A percentile compares a stretch with the other conserved stretches of the same genome.
Evolutionary conservation across 2,888 invertebrate genomes (phyloP).

Genomic region (Agonopterix subpropinquella): DNA sequence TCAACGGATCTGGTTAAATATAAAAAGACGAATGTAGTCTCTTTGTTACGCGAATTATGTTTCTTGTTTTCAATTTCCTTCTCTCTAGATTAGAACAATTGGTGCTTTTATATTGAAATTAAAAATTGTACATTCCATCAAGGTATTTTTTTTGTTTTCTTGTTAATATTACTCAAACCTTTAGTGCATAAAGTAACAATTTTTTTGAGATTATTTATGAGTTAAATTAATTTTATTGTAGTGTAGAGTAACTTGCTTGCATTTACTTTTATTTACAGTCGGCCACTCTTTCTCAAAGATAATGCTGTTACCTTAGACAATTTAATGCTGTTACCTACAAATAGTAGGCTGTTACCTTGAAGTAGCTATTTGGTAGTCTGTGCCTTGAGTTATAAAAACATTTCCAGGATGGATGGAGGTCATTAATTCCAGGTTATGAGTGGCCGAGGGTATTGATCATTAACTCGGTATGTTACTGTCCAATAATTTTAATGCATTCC

Average conservation of each 20-base stretch:
- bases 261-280: conserved; percentile 31
- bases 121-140: conserved; percentile 17
- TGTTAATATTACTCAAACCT: background rate
- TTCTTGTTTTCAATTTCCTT: background rate
- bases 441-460: no score
- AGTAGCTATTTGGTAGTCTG: no score
- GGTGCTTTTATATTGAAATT: conserved; percentile 17
- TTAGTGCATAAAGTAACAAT: background rate
- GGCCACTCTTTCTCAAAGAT: no score
- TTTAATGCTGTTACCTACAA: no score
- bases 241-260: conserved; percentile 25
- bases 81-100: conserved; percentile 10
- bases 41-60: background rate
- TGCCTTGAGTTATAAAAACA: no score
- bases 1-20: background rate
- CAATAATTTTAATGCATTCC: conserved; percentile 49
- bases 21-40: background rate
- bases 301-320: no score
- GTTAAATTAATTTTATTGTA: conserved; percentile 6
- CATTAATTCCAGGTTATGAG: no score
- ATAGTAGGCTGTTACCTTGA: no score
- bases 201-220: conserved; percentile 9
- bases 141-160: conserved; percentile 2
- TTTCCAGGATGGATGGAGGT: no score
- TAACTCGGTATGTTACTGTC: conserved; percentile 6